Base-by-base conservation (phyloP, 2,113 vertebrate species). In the Ramphastos sulfuratus region DNA sequence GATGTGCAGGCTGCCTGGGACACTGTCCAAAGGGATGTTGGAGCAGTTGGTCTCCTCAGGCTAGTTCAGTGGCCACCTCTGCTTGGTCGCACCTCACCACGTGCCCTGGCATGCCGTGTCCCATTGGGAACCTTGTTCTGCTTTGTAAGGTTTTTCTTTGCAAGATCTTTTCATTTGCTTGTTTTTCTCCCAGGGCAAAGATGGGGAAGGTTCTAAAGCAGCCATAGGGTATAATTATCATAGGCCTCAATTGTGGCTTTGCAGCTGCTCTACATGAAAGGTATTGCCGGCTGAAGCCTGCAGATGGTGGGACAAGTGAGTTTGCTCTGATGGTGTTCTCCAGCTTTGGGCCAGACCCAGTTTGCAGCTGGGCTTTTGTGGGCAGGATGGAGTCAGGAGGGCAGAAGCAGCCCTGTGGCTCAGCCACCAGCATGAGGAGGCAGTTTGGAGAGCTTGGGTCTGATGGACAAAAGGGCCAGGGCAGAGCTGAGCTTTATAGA, bases 21-120 rank as follows among this genome's bases (percentile, higher is more conserved):
- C 0, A 0, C 46, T 25, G 24, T 33, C 21, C 2, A 0, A 55
- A 82, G 23, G 16, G 33, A 9, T 39, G 23, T 70, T 0, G 0
- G 52, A 55, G 37, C 42, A 28, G 12, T 35, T 67, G 42, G 31
- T 5, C 12, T 50, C 56, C 30, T 69, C 31, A 3, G 1, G n/a
- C 0, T 8, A 24, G 12, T 33, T 46, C 0, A 1, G 12, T 17
- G 37, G 8, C 58, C 56, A 27, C 28, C 6, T 88, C 19, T 73
- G 50, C 44, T 42, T 63, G 50, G 25, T 19, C 54, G 10, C 1
- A 2, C 10, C 46, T 21, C 8, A 7, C 12, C 0, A 2, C 6
- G 9, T 44, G 19, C 5, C 44, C 30, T 0, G 1, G 7, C 6
- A 1, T 90, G 31, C 35, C 3, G 0, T 50, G 67, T 19, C 27